Base-by-base conservation (phyloP, 2,888 invertebrate genomes). In the Rhagonycha fulva region DNA sequence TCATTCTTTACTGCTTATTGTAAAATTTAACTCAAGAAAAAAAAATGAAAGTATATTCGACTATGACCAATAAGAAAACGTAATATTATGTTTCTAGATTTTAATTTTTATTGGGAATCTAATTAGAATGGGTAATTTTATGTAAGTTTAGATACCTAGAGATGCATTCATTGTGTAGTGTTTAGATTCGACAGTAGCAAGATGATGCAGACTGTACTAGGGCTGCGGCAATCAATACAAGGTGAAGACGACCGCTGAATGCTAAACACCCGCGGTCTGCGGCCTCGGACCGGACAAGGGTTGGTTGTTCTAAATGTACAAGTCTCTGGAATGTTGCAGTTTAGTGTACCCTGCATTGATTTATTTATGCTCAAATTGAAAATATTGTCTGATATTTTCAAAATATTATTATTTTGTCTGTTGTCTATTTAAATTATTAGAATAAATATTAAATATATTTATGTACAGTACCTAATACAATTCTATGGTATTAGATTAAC, bases 151-250 rank as follows among this genome's bases (percentile, higher is more conserved):
- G 76, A 71, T 71, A 47, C 12, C 47, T 47, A 71, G 23, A 61
- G 67, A 32, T 76, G 14, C 63, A 67, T 60, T 24, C 67, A 73
- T 47, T 66, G 26, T 66, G 63, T 74, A 72, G 70, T 72, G 72
- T 72, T 76, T 67, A 76, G 67, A 74, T 78, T 81, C 78, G 81
- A 78, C 78, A 80, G 77, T 72, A 75, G 79, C 75, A 76, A 81
- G 78, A 78, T 81, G 81, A 78, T 81, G 79, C 81, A 80, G 81
- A 81, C 81, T 81, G 81, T 81, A 81, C 82, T 76, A 75, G 84
- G 84, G 87, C 85, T 89, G 89, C 87, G 88, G 89, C 91, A 91
- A 92, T 92, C 91, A 91, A 92, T 92, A 92, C 91, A 89, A 90
- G 90, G 89, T 89, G 87, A 89, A 89, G 87, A 90, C 90, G 89